Base-by-base conservation (phyloP, 1,140 invertebrate genomes). In the Camponotus floridanus region DNA sequence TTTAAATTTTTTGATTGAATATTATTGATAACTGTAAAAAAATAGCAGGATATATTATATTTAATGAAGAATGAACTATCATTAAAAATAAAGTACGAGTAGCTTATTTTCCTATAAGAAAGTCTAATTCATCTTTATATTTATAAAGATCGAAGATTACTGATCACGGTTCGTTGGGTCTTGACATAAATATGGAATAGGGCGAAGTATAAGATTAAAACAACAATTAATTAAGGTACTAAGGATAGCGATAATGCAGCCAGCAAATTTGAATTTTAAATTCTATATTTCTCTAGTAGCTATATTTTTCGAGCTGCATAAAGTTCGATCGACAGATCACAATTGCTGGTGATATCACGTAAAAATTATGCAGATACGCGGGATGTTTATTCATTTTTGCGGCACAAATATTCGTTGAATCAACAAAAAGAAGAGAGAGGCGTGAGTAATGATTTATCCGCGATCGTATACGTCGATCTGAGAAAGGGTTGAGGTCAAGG, bases 401-500 rank as follows among this genome's bases (percentile, higher is more conserved):
- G 68, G 68, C 68, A 83, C 79, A 80, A n/a, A n/a, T 85, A 76
- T 79, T 78, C 76, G 33, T 78, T 80, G 76, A 88, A 86, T 89
- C 87, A 85, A 78, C 71, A 88, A 88, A 88, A 76, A 57, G 61
- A 15, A 64, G 33, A 64, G 33, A 83, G 68, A 87, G 57, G 57
- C 59, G 68, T 74, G 62, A 83, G 42, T 84, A 62, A 85, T 74
- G 85, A 89, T 90, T 90, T 89, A 89, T 89, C 45, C 73, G 57
- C 48, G 80, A 85, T 87, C 81, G 61, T 55, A 84, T 78, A 57
- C 55, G 76, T 62, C 62, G 57, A 65, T 85, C 73, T 71, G 80
- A 84, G 88, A 87, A 87, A 90, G 88, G 87, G 87, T 89, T 81
- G 84, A 89, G 85, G 88, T 86, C 85, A 74, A 71, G 68, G 74